Evolutionary conservation across 2,797 vertebrate species (phyloP).

Genomic region (Oreochromis mossambicus): DNA sequence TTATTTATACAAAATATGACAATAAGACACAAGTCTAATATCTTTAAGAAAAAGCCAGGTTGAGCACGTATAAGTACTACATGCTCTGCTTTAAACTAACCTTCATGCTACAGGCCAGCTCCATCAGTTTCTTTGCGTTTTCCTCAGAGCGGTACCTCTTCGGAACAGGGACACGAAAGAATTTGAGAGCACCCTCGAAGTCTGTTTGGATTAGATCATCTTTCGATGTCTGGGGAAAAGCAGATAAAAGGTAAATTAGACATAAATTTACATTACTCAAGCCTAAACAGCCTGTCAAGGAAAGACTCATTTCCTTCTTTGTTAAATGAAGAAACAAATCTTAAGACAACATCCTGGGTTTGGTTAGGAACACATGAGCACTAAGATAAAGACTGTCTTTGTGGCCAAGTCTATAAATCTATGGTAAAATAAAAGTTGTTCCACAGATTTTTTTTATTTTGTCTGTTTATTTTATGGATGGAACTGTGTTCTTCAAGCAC

Average conservation of each 20-base stretch:
- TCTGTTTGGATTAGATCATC: slow-evolving; percentile 94
- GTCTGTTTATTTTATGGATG: not conserved
- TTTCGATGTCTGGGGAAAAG: slow-evolving; percentile 86
- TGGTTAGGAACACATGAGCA: not conserved
- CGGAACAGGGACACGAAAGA: slow-evolving; percentile 96
- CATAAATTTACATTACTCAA: not conserved
- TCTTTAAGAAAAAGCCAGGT: not conserved
- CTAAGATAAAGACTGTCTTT: not conserved
- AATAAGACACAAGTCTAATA: not conserved
- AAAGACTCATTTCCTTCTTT: not conserved
- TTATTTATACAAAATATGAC: not conserved
- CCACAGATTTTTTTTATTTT: not conserved
- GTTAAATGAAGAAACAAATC: not conserved
- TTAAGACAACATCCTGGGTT: not conserved
- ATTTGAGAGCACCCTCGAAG: slow-evolving; percentile 97
- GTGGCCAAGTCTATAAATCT: not conserved
- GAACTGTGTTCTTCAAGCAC: not conserved
- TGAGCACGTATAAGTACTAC: not conserved
- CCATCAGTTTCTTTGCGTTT: slow-evolving; percentile 98
- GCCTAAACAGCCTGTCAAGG: not conserved
- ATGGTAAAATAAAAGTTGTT: not conserved
- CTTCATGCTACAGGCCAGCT: slow-evolving; percentile 97
- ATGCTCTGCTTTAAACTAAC: slow-evolving; percentile 66
- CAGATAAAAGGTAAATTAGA: not conserved
- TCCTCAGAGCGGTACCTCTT: slow-evolving; percentile 99